A percentile compares a stretch with the other conserved stretches of the same genome.
These are phyloP conservation scores for Cylloceria caligata DNA, from an alignment of 2,888 invertebrate genomes.

Conservation along the genomic window DNA sequence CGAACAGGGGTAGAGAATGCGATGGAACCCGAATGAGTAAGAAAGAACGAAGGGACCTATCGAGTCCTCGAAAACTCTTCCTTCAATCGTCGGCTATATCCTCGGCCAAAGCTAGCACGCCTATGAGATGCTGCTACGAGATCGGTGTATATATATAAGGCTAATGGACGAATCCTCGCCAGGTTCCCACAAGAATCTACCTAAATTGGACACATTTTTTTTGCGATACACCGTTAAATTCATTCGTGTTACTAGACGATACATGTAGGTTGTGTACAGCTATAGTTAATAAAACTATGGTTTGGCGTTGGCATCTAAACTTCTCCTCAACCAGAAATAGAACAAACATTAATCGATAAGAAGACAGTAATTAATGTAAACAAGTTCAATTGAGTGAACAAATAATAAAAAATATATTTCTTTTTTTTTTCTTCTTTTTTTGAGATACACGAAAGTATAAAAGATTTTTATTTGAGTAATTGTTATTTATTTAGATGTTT, in stretches of 20 bases:
- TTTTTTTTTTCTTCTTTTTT: too few species aligned
- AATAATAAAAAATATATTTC: too few species aligned
- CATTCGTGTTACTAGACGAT: constrained; percentile 6
- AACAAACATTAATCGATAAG: too few species aligned
- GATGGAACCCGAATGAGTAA: constrained; percentile 60
- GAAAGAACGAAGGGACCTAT: constrained; percentile 52
- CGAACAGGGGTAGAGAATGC: constrained; percentile 49
- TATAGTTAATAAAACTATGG: background rate
- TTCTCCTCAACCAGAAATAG: background rate
- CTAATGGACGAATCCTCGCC: constrained; percentile 61
- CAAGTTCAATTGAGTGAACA: too few species aligned
- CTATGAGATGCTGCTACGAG: constrained; percentile 50
- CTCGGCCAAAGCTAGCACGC: constrained; percentile 33
- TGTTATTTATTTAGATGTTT: too few species aligned
- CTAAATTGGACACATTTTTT: constrained; percentile 65
- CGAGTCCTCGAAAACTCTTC: constrained; percentile 59
- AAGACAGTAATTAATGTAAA: too few species aligned
- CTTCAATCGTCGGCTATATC: constrained; percentile 34
- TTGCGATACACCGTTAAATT: constrained; percentile 14
- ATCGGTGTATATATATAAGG: constrained; percentile 38
- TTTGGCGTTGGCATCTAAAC: background rate
- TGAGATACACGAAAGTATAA: too few species aligned
- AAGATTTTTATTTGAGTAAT: too few species aligned
- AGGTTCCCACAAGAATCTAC: constrained; percentile 64
- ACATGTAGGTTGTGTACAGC: background rate